Percentiles rank a stretch among this genome's conserved stretches.
Conservation (phyloP, 1,140 invertebrate genomes). For the Zaprionus inermis region DNA sequence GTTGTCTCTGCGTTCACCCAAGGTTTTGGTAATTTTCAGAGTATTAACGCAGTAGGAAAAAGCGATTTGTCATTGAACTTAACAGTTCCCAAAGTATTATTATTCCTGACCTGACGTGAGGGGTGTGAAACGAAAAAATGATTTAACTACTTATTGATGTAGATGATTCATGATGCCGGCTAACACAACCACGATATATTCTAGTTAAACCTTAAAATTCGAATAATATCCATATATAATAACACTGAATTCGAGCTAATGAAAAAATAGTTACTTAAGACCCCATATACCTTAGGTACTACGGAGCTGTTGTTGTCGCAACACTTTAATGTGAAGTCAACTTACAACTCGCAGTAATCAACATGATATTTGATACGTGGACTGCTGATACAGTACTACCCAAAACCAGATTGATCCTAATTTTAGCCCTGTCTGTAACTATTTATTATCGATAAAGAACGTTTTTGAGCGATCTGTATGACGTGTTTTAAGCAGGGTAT, state of each 20-base stretch:
- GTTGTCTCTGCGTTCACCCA: background rate
- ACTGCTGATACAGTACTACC: background rate
- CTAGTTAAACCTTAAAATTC: background rate
- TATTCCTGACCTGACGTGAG: background rate
- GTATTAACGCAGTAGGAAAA: conserved; percentile 20
- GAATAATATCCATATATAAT: background rate
- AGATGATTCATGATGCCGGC: background rate
- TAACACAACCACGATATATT: background rate
- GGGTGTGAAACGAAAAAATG: background rate
- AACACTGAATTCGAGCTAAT: background rate
- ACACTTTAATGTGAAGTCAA: background rate
- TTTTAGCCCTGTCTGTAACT: background rate
- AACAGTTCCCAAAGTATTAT: background rate
- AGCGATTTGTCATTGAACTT: conserved; percentile 40
- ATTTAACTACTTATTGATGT: background rate
- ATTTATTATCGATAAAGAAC: background rate
- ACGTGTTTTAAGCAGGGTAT: background rate
- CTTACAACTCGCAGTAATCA: background rate
- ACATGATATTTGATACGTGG: background rate
- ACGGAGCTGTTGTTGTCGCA: background rate
- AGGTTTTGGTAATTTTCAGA: conserved; percentile 12
- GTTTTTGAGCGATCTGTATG: background rate
- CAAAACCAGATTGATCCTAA: background rate
- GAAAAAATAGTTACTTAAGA: background rate
- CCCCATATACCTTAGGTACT: background rate